Evolutionary conservation across 2,888 invertebrate genomes (phyloP).

Genomic region (Trichogramma evanescens): DNA sequence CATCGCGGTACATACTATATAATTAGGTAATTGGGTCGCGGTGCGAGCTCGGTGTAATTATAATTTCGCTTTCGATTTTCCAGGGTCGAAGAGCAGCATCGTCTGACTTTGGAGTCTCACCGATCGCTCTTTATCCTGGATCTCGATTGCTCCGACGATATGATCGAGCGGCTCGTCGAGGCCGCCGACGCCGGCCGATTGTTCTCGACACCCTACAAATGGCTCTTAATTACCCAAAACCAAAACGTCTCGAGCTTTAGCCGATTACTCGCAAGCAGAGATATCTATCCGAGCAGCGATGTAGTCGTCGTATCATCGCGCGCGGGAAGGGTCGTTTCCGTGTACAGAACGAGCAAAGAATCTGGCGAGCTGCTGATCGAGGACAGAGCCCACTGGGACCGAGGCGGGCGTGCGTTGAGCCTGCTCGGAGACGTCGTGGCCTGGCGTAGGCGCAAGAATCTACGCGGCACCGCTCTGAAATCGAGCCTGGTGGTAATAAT

Average conservation of each 20-base stretch:
- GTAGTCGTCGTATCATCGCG: conserved; percentile 26
- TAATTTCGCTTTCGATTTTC: too few species aligned
- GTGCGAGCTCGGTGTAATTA: too few species aligned
- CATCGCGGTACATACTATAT: too few species aligned
- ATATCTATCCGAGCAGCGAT: conserved; percentile 36
- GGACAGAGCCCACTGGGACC: conserved; percentile 32
- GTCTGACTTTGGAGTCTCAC: background rate
- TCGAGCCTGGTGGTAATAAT: conserved; percentile 33
- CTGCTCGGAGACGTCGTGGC: conserved; percentile 13
- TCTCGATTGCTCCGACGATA: conserved; percentile 27
- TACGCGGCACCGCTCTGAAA: conserved; percentile 30
- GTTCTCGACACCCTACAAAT: conserved; percentile 33
- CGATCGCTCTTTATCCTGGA: conserved; percentile 30
- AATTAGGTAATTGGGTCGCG: too few species aligned
- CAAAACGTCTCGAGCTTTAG: background rate
- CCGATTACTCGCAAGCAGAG: conserved; percentile 22
- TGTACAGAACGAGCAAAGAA: conserved; percentile 30
- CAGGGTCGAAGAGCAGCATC: background rate
- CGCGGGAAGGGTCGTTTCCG: conserved; percentile 18
- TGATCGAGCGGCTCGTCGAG: background rate
- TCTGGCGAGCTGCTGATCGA: conserved; percentile 27
- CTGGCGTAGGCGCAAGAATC: conserved; percentile 33
- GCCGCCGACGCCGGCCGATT: conserved; percentile 29
- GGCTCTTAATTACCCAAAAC: conserved; percentile 31
- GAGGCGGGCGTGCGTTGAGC: background rate